Evolutionary conservation across 2,888 invertebrate species (phyloP).

Genomic region (Synanthedon andrenaeformis): DNA sequence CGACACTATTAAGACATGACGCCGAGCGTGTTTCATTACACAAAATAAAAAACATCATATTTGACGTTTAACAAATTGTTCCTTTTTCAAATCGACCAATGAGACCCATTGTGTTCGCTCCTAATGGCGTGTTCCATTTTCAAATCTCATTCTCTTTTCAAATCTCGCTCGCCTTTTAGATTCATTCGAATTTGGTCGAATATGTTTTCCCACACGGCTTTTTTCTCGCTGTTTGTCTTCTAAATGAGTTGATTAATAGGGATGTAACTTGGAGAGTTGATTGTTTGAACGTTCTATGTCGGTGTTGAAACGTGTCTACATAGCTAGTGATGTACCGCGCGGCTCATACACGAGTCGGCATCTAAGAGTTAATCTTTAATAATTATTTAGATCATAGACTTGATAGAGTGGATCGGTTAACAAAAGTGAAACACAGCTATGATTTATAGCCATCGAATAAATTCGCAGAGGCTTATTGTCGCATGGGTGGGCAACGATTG

Average conservation of each 20-base stretch:
- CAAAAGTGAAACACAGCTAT: constrained; percentile 25
- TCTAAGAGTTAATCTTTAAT: constrained; percentile 14
- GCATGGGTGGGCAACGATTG: constrained; percentile 24
- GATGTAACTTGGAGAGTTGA: constrained; percentile 40
- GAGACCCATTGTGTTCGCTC: constrained; percentile 66
- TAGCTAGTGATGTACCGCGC: constrained; percentile 1
- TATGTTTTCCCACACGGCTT: constrained; percentile 65
- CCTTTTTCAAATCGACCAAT: constrained; percentile 71
- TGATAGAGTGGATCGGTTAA: constrained; percentile 23
- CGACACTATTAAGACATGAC: constrained; percentile 18
- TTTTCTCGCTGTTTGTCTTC: constrained; percentile 43
- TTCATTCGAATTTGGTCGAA: constrained; percentile 64
- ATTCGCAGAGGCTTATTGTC: constrained; percentile 16
- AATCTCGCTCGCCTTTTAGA: constrained; percentile 65
- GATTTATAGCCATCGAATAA: constrained; percentile 33
- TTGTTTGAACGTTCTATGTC: constrained; percentile 31
- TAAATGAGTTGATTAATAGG: constrained; percentile 68
- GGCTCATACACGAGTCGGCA: constrained; percentile 1
- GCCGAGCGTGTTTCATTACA: constrained; percentile 60
- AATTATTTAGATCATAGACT: constrained; percentile 17
- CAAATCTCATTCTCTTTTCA: constrained; percentile 70
- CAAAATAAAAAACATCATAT: constrained; percentile 65
- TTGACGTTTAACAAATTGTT: constrained; percentile 72
- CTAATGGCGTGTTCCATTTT: constrained; percentile 70
- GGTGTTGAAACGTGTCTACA: constrained; percentile 5